These are phyloP conservation scores for Probosciger aterrimus DNA, from an alignment of 2,113 vertebrate species.

Conservation along the genomic window DNA sequence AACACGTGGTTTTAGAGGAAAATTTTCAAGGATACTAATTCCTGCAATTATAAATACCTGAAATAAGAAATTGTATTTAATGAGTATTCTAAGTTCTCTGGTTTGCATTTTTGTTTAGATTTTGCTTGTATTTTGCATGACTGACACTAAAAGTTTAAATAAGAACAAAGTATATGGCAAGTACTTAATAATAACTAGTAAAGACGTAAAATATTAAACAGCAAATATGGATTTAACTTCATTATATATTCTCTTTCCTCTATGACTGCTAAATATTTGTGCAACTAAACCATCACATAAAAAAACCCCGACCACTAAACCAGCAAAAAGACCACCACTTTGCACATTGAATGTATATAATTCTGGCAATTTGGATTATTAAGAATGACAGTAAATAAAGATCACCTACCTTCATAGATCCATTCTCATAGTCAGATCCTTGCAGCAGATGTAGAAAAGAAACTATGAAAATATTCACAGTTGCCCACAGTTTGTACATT, in stretches of 20 bases:
- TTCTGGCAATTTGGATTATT: not conserved
- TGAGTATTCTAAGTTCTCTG: not conserved
- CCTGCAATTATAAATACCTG: not conserved
- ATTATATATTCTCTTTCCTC: not conserved
- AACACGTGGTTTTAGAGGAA: not conserved
- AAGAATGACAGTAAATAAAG: not conserved
- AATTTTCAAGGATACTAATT: not conserved
- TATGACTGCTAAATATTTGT: not conserved
- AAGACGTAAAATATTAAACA: not conserved
- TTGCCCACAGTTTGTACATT: constrained; percentile 78
- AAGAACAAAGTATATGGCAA: not conserved
- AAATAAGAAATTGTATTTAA: not conserved
- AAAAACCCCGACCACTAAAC: not conserved
- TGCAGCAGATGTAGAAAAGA: constrained; percentile 74
- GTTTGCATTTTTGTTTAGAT: not conserved
- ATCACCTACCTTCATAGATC: constrained; percentile 73
- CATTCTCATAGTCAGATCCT: constrained; percentile 70
- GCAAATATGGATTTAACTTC: not conserved
- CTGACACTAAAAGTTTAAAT: not conserved
- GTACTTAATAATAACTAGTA: not conserved
- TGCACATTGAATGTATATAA: not conserved
- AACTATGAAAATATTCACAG: constrained; percentile 76
- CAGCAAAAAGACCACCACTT: not conserved
- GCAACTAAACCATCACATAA: not conserved
- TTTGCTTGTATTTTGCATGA: not conserved